Conservation (phyloP, 2,113 vertebrate species). For the Chunga burmeisteri region DNA sequence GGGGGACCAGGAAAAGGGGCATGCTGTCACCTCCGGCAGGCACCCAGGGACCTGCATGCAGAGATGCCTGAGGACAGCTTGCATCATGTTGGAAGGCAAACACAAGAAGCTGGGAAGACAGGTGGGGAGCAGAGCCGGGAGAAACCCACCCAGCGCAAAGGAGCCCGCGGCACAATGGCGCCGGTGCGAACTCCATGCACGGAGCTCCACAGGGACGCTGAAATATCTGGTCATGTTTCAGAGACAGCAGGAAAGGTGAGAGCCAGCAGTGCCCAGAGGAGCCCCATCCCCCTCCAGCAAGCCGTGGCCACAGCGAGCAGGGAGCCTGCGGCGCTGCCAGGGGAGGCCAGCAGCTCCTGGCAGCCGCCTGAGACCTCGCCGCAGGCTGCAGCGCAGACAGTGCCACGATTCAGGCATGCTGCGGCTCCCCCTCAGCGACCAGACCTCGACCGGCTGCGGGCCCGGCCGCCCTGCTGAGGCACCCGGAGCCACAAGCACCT, state of each 20-base stretch:
- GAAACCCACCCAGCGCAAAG: accelerated
- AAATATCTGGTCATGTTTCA: background rate
- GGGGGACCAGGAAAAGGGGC: background rate
- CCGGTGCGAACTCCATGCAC: accelerated
- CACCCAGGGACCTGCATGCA: background rate
- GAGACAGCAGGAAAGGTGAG: background rate
- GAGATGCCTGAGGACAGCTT: background rate
- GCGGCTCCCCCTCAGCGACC: background rate
- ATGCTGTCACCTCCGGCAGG: accelerated
- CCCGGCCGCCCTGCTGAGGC: background rate
- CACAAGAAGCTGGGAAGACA: background rate
- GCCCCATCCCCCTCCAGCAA: background rate
- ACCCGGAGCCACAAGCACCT: accelerated
- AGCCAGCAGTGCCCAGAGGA: background rate
- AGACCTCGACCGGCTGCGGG: background rate
- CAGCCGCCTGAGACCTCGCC: background rate
- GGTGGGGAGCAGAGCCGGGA: background rate
- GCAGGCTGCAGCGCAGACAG: background rate
- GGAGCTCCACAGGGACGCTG: background rate
- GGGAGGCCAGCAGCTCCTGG: background rate
- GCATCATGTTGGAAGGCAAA: accelerated
- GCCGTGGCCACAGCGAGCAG: background rate
- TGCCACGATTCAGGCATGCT: background rate
- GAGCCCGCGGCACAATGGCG: accelerated
- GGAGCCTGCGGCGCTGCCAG: background rate